These are phyloP conservation scores for Dicranocentrus wangi DNA, from an alignment of 2,888 invertebrate species.

Conservation along the genomic window DNA sequence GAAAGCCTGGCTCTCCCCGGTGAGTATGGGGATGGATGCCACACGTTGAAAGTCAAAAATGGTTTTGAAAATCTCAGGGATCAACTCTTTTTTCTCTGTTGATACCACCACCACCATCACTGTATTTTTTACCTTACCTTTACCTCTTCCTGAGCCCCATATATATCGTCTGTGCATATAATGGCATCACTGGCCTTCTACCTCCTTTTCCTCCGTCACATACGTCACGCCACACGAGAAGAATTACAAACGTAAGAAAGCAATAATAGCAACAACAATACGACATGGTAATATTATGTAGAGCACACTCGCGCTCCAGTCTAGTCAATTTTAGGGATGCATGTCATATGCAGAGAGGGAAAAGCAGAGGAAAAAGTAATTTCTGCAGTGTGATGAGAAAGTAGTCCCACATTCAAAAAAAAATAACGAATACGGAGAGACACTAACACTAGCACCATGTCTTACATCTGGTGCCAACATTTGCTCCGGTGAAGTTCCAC, in stretches of 20 bases:
- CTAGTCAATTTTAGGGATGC: slow-evolving; percentile 37
- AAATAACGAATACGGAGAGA: background rate
- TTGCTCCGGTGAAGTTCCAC: background rate
- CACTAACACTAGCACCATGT: too few relatives aligned
- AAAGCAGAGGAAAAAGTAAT: slow-evolving; percentile 7
- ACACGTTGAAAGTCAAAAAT: background rate
- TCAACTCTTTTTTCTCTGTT: background rate
- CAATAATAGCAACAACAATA: slow-evolving; percentile 3
- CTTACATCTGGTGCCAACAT: slow-evolving; percentile 10
- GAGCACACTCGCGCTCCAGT: background rate
- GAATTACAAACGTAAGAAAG: background rate
- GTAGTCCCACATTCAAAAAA: background rate
- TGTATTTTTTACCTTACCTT: background rate
- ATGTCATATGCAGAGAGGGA: background rate
- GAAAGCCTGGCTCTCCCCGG: too few relatives aligned
- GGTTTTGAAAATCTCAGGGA: slow-evolving; percentile 6
- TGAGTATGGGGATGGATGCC: too few relatives aligned
- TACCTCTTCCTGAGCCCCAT: background rate
- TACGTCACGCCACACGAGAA: slow-evolving; percentile 15
- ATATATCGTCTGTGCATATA: background rate
- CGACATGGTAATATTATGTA: slow-evolving; percentile 1
- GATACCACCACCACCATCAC: background rate
- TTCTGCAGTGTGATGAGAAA: slow-evolving; percentile 9
- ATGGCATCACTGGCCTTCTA: background rate
- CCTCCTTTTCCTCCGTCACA: background rate